A percentile compares a stretch with the other conserved stretches of the same genome.
These are phyloP conservation scores for Kradibia gibbosae DNA, from an alignment of 1,140 invertebrate genomes.

Conservation along the genomic window DNA sequence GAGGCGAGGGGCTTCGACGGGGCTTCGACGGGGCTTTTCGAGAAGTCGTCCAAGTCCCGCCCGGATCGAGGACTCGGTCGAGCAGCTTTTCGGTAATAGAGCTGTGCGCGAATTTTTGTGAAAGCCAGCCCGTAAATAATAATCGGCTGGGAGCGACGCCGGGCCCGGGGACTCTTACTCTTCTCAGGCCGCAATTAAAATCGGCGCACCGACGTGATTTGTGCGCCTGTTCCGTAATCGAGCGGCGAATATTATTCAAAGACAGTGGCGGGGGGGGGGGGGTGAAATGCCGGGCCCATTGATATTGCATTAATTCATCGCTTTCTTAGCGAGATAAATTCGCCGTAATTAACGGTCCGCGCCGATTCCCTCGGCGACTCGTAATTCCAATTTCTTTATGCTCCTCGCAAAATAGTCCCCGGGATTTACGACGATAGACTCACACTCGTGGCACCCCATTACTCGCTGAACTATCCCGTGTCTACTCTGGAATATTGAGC, in stretches of 20 bases:
- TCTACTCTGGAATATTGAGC: not conserved
- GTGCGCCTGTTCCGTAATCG: not conserved
- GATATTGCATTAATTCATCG: not conserved
- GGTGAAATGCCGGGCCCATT: not conserved
- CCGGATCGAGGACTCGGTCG: too few species aligned
- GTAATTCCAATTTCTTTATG: not conserved
- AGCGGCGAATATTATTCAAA: not conserved
- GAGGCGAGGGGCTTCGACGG: not conserved
- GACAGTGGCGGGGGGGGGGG: too few species aligned
- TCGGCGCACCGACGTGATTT: not conserved
- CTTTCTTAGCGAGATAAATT: not conserved
- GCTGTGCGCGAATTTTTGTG: not conserved
- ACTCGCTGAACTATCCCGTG: not conserved
- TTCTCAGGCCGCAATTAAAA: conserved; percentile 25
- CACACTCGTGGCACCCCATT: too few species aligned
- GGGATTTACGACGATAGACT: not conserved
- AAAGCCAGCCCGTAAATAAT: conserved; percentile 7
- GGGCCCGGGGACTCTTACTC: not conserved
- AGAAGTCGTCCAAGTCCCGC: too few species aligned
- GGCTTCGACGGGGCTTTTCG: too few species aligned
- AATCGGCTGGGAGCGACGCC: not conserved
- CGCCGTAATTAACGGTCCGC: not conserved
- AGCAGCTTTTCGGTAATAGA: conserved; percentile 11
- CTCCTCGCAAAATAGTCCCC: not conserved
- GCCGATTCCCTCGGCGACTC: not conserved